These are phyloP conservation scores for Drosophila birchii DNA, from an alignment of 2,888 invertebrate genomes.

Conservation along the genomic window DNA sequence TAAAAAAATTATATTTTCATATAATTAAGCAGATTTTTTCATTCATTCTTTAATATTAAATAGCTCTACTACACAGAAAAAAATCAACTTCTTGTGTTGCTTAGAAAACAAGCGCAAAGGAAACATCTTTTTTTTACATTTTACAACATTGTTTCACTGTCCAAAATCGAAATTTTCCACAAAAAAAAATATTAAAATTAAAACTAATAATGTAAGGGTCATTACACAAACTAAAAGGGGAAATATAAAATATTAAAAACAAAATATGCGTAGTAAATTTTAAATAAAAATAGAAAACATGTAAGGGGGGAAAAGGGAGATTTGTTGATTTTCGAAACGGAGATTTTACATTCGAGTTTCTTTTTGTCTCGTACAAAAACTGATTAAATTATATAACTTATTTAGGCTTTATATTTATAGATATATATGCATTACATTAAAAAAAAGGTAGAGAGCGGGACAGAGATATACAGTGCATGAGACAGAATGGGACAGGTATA, in stretches of 20 bases:
- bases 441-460: constrained; percentile 16
- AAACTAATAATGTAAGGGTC: constrained; percentile 7
- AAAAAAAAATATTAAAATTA: constrained; percentile 37
- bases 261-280: constrained; percentile 35
- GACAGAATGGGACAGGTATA: constrained; percentile 31
- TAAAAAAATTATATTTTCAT: constrained; percentile 56
- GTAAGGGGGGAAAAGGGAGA: constrained; percentile 34
- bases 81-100: constrained; percentile 46
- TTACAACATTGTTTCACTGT: constrained; percentile 47
- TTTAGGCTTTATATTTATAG: constrained; percentile 46
- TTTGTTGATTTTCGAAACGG: constrained; percentile 34
- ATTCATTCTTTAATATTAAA: constrained; percentile 63
- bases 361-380: constrained; percentile 34
- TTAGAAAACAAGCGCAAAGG: constrained; percentile 53
- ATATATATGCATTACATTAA: constrained; percentile 56
- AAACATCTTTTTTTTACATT: constrained; percentile 47
- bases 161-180: constrained; percentile 36
- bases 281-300: constrained; percentile 46
- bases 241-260: constrained; percentile 64
- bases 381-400: constrained; percentile 71
- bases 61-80: constrained; percentile 66
- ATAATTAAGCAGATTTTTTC: constrained; percentile 34
- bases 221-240: constrained; percentile 48
- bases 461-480: constrained; percentile 38
- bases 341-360: constrained; percentile 57